Evolutionary conservation across 2,113 vertebrate genomes (phyloP), one percentile per base, ranked within the genome.

Genomic region (Origma solitaria): DNA sequence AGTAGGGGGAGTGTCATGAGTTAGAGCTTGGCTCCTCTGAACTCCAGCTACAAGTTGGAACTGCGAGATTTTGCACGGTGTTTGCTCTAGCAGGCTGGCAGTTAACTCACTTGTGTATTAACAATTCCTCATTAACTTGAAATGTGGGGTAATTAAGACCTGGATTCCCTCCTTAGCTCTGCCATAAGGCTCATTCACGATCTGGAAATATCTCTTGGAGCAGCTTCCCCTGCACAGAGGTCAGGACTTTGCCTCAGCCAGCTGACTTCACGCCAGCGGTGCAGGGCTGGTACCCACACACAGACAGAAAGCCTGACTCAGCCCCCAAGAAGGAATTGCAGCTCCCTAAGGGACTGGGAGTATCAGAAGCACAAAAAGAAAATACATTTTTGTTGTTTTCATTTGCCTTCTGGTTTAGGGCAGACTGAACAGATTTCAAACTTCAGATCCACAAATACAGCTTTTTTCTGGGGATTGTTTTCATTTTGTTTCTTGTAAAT

Each of bases 401-500:
- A 3, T 86, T 95, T 95, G 91, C 95, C 95, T 95, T 95, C 91
- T 95, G 89, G 84, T 83, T 95, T 94, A 79, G 83, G 73, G 49
- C 85, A 96, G 80, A 91, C 83, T 92, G 92, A 94, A 95, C 95
- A 97, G 88, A 95, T 97, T 95, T 94, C 69, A 50, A 82, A 79
- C 51, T 94, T 83, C 40, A 82, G 35, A 93, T 92, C 76, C 76
- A 83, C 72, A 88, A 94, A 94, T 92, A 91, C 3, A 97, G 72
- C 60, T 72, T 94, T 95, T 95, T 94, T 79, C 75, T 62, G 38
- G 65, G 68, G 38, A 81, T 94, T 96, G 76, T 95, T 97, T 96
- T 95, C 76, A 68, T 92, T 94, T 96, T 92, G 86, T 93, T 96
- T 94, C 91, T 94, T 89, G 86, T 95, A 86, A 96, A 95, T 88